phyloP scores from a whole-genome alignment of 2,797 vertebrate genomes.

The Prionace glauca region DNA sequence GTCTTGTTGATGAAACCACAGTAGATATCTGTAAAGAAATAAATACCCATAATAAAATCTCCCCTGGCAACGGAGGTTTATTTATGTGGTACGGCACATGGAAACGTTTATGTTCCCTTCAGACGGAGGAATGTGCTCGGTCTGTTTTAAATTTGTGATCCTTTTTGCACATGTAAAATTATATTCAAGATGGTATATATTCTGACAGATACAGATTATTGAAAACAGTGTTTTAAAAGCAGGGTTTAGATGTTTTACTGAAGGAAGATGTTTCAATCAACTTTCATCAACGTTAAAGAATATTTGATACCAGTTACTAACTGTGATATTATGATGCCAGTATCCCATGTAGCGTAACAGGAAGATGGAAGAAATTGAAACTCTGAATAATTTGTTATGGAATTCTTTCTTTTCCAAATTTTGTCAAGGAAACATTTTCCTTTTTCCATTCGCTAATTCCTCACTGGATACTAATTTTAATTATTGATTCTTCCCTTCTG shows the following conservation, averaged over 20 bases:
- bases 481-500: background rate
- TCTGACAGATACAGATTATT: constrained; percentile 16
- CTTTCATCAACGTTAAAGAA: background rate
- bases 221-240: constrained; percentile 13
- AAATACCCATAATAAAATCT: constrained; percentile 28
- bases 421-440: background rate
- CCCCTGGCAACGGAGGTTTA: constrained; percentile 16
- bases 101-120: constrained; percentile 14
- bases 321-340: background rate
- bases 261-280: constrained; percentile 25
- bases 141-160: constrained; percentile 27
- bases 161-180: constrained; percentile 18
- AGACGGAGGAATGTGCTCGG: constrained; percentile 21
- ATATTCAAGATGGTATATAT: constrained; percentile 4
- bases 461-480: background rate
- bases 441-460: constrained; percentile 6
- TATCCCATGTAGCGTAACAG: background rate
- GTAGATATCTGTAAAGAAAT: constrained; percentile 30
- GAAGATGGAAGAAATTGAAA: background rate
- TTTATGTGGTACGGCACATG: constrained; percentile 31
- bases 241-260: background rate
- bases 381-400: background rate
- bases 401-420: background rate
- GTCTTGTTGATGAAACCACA: constrained; percentile 20
- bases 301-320: background rate